Evolutionary conservation across 2,888 invertebrate species (phyloP).

Genomic region (Xestia xanthographa): DNA sequence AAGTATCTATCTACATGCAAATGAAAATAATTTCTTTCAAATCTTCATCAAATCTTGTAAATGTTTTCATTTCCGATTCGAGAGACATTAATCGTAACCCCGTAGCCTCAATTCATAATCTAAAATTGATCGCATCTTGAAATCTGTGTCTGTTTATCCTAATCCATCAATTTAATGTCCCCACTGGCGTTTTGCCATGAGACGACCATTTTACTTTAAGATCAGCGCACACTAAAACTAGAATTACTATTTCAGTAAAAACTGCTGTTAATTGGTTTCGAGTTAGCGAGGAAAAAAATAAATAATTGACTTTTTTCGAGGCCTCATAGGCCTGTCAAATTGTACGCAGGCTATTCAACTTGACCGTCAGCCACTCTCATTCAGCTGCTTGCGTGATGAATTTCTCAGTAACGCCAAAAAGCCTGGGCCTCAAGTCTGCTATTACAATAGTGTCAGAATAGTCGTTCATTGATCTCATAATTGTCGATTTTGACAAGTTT

Average conservation of each 20-base stretch:
- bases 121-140: slow-evolving; percentile 54
- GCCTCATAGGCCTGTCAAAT: too few species aligned
- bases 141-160: slow-evolving; percentile 51
- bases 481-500: too few species aligned
- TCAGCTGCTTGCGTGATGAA: neutral
- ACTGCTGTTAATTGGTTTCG: neutral
- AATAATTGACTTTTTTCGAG: too few species aligned
- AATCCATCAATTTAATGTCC: slow-evolving; percentile 57
- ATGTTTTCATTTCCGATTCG: slow-evolving; percentile 29
- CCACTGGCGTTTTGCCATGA: slow-evolving; percentile 48
- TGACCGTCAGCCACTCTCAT: neutral
- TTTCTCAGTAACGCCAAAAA: too few species aligned
- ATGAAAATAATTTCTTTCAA: neutral
- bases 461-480: too few species aligned
- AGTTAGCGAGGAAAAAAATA: neutral
- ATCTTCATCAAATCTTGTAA: neutral
- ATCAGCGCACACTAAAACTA: slow-evolving; percentile 3
- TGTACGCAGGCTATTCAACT: too few species aligned
- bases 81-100: slow-evolving; percentile 26
- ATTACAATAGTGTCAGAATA: too few species aligned
- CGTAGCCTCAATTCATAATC: slow-evolving; percentile 51
- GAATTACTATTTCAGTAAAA: neutral
- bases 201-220: slow-evolving; percentile 18
- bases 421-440: too few species aligned
- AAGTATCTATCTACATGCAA: neutral